Conservation (phyloP, 2,888 invertebrate species). For the Sesia apiformis region DNA sequence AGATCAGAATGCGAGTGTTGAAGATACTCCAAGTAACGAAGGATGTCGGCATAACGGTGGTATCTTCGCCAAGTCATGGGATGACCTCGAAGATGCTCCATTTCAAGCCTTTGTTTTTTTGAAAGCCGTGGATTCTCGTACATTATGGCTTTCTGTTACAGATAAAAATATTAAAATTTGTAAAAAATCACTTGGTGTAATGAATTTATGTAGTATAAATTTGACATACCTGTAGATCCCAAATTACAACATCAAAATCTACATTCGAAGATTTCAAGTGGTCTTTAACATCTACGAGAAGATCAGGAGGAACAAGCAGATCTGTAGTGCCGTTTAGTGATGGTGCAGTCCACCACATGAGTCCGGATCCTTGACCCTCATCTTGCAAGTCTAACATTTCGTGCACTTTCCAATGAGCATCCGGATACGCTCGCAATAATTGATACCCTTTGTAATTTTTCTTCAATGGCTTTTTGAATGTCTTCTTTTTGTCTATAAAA, state of each 20-base stretch:
- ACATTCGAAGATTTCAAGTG: slow-evolving; percentile 77
- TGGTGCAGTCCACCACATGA: slow-evolving; percentile 69
- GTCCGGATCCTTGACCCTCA: slow-evolving; percentile 60
- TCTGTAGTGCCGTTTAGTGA: slow-evolving; percentile 76
- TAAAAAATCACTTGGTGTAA: too few relatives aligned
- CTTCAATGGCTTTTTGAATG: slow-evolving; percentile 48
- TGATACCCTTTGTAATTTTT: slow-evolving; percentile 74
- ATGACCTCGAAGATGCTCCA: slow-evolving; percentile 74
- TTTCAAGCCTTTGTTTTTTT: slow-evolving; percentile 74
- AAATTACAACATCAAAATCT: slow-evolving; percentile 78
- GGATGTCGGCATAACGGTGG: slow-evolving; percentile 81
- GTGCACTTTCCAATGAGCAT: slow-evolving; percentile 55
- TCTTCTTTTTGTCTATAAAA: slow-evolving; percentile 36
- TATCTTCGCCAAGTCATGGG: slow-evolving; percentile 83
- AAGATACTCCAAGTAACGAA: slow-evolving; percentile 80
- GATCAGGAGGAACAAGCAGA: slow-evolving; percentile 81
- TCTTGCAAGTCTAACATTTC: slow-evolving; percentile 62
- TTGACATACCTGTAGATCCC: slow-evolving; percentile 78
- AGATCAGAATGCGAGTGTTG: slow-evolving; percentile 77
- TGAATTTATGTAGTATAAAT: too few relatives aligned
- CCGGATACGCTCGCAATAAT: slow-evolving; percentile 57
- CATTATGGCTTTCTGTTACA: slow-evolving; percentile 75
- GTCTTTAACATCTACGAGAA: slow-evolving; percentile 73
- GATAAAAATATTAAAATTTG: too few relatives aligned
- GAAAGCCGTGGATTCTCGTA: slow-evolving; percentile 80